Evolutionary conservation across 2,888 invertebrate genomes (phyloP).

Genomic region (Mongoloraphidia duomilia): DNA sequence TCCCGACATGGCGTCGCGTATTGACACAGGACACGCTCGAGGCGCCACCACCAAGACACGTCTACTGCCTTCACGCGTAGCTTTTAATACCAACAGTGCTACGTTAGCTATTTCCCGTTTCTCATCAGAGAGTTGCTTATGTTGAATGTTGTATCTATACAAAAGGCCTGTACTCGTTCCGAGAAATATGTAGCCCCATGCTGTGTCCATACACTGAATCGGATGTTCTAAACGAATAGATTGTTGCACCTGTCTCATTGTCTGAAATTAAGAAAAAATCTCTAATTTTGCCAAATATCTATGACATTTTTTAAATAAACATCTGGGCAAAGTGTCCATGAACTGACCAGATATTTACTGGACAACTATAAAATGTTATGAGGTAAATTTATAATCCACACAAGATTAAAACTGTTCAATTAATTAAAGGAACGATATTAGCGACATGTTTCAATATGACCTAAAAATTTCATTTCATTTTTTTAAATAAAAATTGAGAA

Average conservation of each 20-base stretch:
- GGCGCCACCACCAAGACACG: conserved; percentile 55
- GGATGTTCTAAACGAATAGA: conserved; percentile 43
- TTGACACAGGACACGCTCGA: conserved; percentile 49
- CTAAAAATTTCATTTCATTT: too few species aligned
- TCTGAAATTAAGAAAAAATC: conserved; percentile 28
- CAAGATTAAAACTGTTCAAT: too few species aligned
- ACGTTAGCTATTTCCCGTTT: conserved; percentile 46
- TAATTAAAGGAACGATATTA: too few species aligned
- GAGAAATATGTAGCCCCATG: conserved; percentile 57
- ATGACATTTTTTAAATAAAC: too few species aligned
- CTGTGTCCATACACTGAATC: conserved; percentile 58
- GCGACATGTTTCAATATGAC: too few species aligned
- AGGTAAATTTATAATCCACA: too few species aligned
- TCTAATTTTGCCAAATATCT: background rate
- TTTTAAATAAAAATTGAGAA: too few species aligned
- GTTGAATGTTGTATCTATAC: conserved; percentile 48
- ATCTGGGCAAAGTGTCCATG: too few species aligned
- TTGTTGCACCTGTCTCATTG: conserved; percentile 35
- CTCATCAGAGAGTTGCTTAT: conserved; percentile 36
- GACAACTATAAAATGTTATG: too few species aligned
- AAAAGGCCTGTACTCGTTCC: conserved; percentile 60
- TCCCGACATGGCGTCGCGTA: conserved; percentile 59
- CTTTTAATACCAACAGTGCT: conserved; percentile 52
- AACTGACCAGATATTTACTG: too few species aligned
- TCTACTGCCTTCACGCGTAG: conserved; percentile 57